Evolutionary conservation across 2,797 vertebrate species (phyloP).

Genomic region (Diceros bicornis): DNA sequence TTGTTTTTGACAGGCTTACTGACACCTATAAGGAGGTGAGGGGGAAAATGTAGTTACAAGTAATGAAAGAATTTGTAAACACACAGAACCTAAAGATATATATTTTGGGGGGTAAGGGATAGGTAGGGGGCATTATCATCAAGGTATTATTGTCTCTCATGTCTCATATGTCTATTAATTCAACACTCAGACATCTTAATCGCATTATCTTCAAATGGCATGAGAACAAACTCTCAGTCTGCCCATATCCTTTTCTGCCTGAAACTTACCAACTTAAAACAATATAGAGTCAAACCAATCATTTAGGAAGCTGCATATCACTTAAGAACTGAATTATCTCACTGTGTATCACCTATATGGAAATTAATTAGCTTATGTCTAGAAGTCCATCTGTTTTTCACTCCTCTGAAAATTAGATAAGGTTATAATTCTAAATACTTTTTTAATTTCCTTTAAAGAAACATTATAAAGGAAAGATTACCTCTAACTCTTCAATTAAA

Average conservation of each 20-base stretch:
- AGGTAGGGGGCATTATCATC: not conserved
- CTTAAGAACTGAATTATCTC: not conserved
- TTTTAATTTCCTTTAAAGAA: not conserved
- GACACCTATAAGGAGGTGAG: not conserved
- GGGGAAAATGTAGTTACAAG: not conserved
- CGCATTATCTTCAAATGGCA: not conserved
- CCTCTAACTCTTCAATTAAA: not conserved
- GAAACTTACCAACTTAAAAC: not conserved
- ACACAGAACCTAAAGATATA: not conserved
- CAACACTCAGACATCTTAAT: not conserved
- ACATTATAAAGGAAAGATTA: not conserved
- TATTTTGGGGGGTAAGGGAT: not conserved
- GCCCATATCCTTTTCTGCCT: not conserved
- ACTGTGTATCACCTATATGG: not conserved
- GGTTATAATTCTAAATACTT: not conserved
- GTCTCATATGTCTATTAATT: not conserved
- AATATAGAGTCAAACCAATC: not conserved
- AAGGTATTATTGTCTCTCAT: not conserved
- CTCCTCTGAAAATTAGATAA: not conserved
- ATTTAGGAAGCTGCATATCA: not conserved
- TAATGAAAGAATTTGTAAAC: not conserved
- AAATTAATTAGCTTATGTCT: not conserved
- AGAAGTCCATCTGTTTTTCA: not conserved
- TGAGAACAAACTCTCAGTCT: not conserved
- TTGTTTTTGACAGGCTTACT: slow-evolving; percentile 52